phyloP scores from a whole-genome alignment of 2,888 invertebrate species.

The Cosmorhoe ocellata region DNA sequence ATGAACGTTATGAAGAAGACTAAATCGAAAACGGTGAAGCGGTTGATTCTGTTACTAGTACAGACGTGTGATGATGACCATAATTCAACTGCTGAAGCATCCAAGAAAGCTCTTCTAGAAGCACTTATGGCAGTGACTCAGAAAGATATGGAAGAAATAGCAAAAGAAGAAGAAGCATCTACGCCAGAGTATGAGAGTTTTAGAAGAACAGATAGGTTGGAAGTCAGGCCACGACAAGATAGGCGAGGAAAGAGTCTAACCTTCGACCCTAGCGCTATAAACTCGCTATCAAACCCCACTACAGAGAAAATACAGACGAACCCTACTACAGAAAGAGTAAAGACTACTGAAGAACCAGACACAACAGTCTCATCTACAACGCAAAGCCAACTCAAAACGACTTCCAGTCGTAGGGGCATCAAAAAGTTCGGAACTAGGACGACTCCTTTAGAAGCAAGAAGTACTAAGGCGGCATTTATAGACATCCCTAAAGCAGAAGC shows the following conservation, averaged over 20 bases:
- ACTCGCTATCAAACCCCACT: constrained; percentile 66
- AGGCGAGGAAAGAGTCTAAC: constrained; percentile 62
- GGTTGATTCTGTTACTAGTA: constrained; percentile 88
- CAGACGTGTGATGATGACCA: constrained; percentile 89
- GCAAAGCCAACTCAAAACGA: constrained; percentile 52
- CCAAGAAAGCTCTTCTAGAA: constrained; percentile 86
- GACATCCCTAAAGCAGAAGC: constrained; percentile 72
- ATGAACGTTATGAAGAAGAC: constrained; percentile 92
- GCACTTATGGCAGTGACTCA: constrained; percentile 86
- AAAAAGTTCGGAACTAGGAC: constrained; percentile 60
- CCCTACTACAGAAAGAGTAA: constrained; percentile 53
- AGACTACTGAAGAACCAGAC: constrained; percentile 45
- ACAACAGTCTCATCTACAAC: constrained; percentile 52
- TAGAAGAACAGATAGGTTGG: constrained; percentile 55
- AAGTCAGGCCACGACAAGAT: constrained; percentile 48
- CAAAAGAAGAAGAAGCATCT: constrained; percentile 60
- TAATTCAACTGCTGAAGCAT: constrained; percentile 87
- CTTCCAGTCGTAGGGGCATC: constrained; percentile 61
- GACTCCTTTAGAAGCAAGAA: constrained; percentile 49
- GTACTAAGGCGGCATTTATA: constrained; percentile 46
- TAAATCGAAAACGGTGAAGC: constrained; percentile 87
- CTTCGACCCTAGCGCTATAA: constrained; percentile 65
- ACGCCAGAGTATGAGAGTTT: constrained; percentile 52
- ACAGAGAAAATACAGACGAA: constrained; percentile 43
- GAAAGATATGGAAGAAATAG: constrained; percentile 77